Conservation (phyloP, 37 sponge, comb jelly and placozoan genomes). For the Crambe crambe region DNA sequence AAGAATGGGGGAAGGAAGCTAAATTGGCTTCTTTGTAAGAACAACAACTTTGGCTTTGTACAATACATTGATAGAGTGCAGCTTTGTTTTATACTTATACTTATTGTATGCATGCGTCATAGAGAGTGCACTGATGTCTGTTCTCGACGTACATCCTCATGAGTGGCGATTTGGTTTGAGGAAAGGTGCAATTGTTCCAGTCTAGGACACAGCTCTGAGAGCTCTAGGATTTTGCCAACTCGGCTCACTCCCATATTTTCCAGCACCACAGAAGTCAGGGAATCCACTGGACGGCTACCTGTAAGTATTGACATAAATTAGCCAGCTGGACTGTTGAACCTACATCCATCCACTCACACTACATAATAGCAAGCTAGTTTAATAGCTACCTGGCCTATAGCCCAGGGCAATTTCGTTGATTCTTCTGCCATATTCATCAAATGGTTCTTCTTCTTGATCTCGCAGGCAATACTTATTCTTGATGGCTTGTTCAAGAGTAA, state of each 20-base stretch:
- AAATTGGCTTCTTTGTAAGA: too few relatives aligned
- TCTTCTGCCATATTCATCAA: neutral
- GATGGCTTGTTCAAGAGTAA: conserved; percentile 41
- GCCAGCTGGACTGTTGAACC: neutral
- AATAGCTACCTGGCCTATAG: conserved; percentile 29
- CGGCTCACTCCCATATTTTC: conserved; percentile 14
- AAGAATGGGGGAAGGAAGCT: too few relatives aligned
- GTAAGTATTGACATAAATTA: neutral
- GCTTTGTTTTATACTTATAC: too few relatives aligned
- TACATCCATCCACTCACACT: neutral
- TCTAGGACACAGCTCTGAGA: conserved; percentile 40
- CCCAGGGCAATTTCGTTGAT: conserved; percentile 24
- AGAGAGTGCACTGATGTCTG: neutral
- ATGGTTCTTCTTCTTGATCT: neutral
- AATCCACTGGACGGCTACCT: conserved; percentile 33
- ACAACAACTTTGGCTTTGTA: too few relatives aligned
- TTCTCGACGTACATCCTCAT: conserved; percentile 27
- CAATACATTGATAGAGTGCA: too few relatives aligned
- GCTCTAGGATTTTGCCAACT: conserved; percentile 3
- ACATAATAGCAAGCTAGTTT: neutral
- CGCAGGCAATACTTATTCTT: conserved; percentile 40
- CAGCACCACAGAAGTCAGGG: conserved; percentile 20
- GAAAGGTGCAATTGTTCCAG: conserved; percentile 37
- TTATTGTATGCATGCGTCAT: too few relatives aligned
- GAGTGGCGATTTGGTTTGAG: conserved; percentile 24